These are phyloP conservation scores for Cheilosia scutellata DNA, from an alignment of 2,888 invertebrate species.

Conservation along the genomic window DNA sequence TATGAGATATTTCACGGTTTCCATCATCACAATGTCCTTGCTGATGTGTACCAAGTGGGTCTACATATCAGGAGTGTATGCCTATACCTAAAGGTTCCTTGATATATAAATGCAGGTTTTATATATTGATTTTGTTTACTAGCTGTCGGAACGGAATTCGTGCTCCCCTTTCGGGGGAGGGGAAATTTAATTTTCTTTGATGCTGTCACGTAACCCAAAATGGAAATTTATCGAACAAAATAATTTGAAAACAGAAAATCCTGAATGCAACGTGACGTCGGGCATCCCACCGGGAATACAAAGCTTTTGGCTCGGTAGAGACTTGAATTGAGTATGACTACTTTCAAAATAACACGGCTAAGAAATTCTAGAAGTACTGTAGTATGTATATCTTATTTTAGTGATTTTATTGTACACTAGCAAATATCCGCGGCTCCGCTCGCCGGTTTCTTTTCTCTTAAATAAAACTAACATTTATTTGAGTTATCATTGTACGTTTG, in stretches of 20 bases:
- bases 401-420: not conserved
- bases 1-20: constrained; percentile 34
- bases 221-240: constrained; percentile 58
- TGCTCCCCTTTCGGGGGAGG: constrained; percentile 32
- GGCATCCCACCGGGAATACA: constrained; percentile 18
- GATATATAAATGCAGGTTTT: constrained; percentile 28
- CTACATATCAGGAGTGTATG: not conserved
- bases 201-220: constrained; percentile 67
- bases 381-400: no score
- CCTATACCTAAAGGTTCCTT: constrained; percentile 22
- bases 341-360: constrained; percentile 20
- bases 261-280: constrained; percentile 21
- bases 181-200: constrained; percentile 62
- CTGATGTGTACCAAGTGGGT: constrained; percentile 11
- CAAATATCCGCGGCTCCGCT: no score
- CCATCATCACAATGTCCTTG: constrained; percentile 27
- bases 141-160: constrained; percentile 11
- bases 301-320: not conserved
- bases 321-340: not conserved
- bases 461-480: no score
- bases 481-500: no score
- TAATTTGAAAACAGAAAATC: constrained; percentile 13
- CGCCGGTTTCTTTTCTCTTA: no score
- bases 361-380: not conserved
- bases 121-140: constrained; percentile 31